Conservation (phyloP, 2,888 invertebrate genomes). For the Suillia variegata region DNA sequence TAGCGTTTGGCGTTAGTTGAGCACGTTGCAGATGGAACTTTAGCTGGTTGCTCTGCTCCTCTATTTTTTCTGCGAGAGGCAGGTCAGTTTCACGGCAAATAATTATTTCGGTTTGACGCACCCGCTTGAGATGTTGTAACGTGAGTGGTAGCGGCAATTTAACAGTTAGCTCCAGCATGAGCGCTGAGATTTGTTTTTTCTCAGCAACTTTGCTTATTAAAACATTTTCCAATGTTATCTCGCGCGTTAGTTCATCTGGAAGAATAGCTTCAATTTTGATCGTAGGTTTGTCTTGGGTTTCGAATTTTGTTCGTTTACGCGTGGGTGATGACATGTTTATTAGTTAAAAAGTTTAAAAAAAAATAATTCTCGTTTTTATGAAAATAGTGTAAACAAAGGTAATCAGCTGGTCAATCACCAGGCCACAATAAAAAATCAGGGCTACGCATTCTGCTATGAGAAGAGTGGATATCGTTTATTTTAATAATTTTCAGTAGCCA, state of each 20-base stretch:
- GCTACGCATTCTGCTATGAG: no score
- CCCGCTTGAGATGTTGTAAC: constrained; percentile 76
- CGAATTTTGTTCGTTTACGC: no score
- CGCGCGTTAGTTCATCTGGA: constrained; percentile 63
- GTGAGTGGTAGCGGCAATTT: constrained; percentile 65
- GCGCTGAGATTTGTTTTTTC: constrained; percentile 67
- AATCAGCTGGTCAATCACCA: no score
- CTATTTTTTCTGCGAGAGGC: constrained; percentile 10
- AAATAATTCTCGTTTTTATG: no score
- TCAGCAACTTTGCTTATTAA: constrained; percentile 68
- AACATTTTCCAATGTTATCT: constrained; percentile 65
- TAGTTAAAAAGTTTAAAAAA: no score
- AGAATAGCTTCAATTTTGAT: constrained; percentile 63
- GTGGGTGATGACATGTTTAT: no score
- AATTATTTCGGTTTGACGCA: constrained; percentile 67
- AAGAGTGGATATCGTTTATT: no score
- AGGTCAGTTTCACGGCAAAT: constrained; percentile 55
- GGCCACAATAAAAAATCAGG: no score
- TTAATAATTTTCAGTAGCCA: no score
- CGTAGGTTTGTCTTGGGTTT: background rate
- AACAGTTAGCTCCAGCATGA: constrained; percentile 67
- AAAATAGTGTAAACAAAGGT: no score
- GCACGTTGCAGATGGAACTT: constrained; percentile 16
- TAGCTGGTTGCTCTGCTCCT: background rate
- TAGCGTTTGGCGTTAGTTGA: constrained; percentile 29